Conservation (phyloP, 2,888 invertebrate genomes). For the Eremobia ochroleuca region DNA sequence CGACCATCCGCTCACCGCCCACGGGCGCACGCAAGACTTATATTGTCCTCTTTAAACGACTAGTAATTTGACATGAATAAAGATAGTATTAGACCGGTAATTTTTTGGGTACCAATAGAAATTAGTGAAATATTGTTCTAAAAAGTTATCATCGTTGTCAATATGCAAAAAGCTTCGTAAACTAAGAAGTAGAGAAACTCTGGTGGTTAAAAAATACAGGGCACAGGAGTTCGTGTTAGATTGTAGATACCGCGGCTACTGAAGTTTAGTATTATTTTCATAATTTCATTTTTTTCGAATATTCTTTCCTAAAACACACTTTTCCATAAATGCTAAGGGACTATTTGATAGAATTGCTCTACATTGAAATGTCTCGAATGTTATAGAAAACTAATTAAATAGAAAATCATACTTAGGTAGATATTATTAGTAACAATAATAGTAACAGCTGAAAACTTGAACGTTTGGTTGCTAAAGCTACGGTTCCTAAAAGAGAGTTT, state of each 20-base stretch:
- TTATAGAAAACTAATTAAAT: neutral
- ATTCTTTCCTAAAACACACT: neutral
- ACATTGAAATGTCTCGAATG: too few relatives aligned
- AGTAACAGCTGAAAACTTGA: neutral
- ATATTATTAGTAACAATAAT: too few relatives aligned
- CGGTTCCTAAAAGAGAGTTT: neutral
- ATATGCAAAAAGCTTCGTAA: neutral
- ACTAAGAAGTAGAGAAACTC: neutral
- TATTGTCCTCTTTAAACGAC: conserved; percentile 18
- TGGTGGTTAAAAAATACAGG: neutral
- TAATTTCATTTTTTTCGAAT: neutral
- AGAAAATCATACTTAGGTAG: neutral
- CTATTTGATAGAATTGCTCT: neutral
- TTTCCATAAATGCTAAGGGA: neutral
- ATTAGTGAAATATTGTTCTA: neutral
- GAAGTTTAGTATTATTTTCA: neutral
- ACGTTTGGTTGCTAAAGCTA: too few relatives aligned
- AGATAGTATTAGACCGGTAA: conserved; percentile 21
- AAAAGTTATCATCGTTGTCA: neutral
- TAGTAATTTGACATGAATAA: conserved; percentile 20
- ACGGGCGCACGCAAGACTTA: conserved; percentile 32
- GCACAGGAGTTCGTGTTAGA: neutral
- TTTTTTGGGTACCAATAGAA: neutral
- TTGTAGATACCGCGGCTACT: neutral
- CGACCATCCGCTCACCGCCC: conserved; percentile 62